Percentiles rank a stretch among this genome's conserved stretches.
Evolutionary conservation across 2,888 invertebrate species (phyloP).

Genomic region (Parnassius mnemosyne): DNA sequence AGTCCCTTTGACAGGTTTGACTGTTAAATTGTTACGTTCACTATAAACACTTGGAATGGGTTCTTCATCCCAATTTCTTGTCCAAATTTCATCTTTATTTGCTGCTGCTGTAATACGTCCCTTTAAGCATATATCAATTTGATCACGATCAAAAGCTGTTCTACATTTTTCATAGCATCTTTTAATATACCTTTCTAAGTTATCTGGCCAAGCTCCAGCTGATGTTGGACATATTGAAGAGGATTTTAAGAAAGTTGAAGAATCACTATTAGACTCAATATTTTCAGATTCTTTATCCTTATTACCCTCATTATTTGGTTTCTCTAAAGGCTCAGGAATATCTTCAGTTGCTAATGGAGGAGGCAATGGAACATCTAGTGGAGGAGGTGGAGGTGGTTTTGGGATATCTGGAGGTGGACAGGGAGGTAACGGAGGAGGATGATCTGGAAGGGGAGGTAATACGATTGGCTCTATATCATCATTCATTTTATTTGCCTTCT

Average conservation of each 20-base stretch:
- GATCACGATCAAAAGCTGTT: slow-evolving; percentile 93
- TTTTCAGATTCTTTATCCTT: slow-evolving; percentile 42
- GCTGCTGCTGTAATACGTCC: slow-evolving; percentile 96
- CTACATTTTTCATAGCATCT: slow-evolving; percentile 95
- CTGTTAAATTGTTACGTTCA: slow-evolving; percentile 85
- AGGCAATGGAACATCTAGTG: slow-evolving; percentile 64
- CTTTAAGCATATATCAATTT: slow-evolving; percentile 96
- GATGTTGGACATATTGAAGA: slow-evolving; percentile 57
- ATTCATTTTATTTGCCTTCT: slow-evolving; percentile 83
- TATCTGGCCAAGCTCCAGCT: slow-evolving; percentile 87
- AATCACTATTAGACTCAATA: slow-evolving; percentile 51
- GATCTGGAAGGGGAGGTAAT: slow-evolving; percentile 79
- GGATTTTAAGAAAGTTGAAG: slow-evolving; percentile 57
- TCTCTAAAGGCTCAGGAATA: slow-evolving; percentile 62
- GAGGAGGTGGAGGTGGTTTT: slow-evolving; percentile 49
- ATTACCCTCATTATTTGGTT: slow-evolving; percentile 38
- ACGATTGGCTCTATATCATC: slow-evolving; percentile 51
- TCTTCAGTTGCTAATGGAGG: slow-evolving; percentile 71
- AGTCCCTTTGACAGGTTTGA: slow-evolving; percentile 81
- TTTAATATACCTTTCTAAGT: slow-evolving; percentile 92
- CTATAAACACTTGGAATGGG: slow-evolving; percentile 94
- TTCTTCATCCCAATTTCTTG: slow-evolving; percentile 96
- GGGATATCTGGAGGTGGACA: slow-evolving; percentile 71
- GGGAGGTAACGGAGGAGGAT: slow-evolving; percentile 76
- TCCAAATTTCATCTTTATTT: slow-evolving; percentile 91